Evolutionary conservation across 1,140 invertebrate species (phyloP), one percentile per base, ranked within the genome.

Genomic region (Trachelipus rathkii): DNA sequence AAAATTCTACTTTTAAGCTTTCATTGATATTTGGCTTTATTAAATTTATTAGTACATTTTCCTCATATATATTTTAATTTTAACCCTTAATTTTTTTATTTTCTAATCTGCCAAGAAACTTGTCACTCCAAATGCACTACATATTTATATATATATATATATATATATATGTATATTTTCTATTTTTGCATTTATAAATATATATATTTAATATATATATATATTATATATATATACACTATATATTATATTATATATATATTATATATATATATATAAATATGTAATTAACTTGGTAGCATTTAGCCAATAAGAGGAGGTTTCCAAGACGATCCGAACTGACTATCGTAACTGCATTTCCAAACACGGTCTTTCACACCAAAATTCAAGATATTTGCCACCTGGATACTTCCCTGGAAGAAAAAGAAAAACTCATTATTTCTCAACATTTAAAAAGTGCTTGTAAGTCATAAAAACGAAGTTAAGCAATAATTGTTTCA

Each of bases 321-420:
- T 19, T 74, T 73, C 77, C 77, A 78, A 4, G 70, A 44, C 23
- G 77, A 74, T 6, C 77, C 74, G 21, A 78, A 78, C 71, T 78
- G 77, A 24, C 43, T 44, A 71, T 78, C 77, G 9, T 73, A 78
- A 15, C 60, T 70, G 67, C 77, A 78, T 60, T 70, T 75, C 77
- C 77, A 78, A 0, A 78, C 45, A 11, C 77, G 70, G 46, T 76
- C 74, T 50, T 76, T 73, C 0, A 67, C 71, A 44, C 73, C 69
- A 71, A 72, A 78, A 74, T 78, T 78, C 50, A 76, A 43, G 23
- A 78, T 66, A 45, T 78, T 78, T 8, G 74, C 74, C 70, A 78
- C 75, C 77, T 78, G 77, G 72, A 78, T 75, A 33, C 77, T 78
- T 3, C 77, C 77, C 77, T 78, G 73, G 0, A 77, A 45, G 43